Percentiles rank a stretch among this genome's conserved stretches.
These are phyloP conservation scores for Mellivora capensis DNA, from an alignment of 2,113 vertebrate species.

Conservation along the genomic window DNA sequence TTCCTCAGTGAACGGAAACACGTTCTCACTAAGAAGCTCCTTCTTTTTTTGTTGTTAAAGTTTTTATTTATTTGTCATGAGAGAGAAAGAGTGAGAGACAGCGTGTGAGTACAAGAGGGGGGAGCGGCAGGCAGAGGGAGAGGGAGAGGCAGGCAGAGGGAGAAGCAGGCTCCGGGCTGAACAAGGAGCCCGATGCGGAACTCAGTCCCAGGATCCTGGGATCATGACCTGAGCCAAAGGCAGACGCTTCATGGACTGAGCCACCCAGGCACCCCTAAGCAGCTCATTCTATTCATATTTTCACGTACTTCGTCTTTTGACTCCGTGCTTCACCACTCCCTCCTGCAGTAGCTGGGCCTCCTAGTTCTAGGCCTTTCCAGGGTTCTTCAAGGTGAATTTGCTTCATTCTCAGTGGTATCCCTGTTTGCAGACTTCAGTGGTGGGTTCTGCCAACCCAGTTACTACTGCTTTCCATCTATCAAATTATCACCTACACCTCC, in stretches of 20 bases:
- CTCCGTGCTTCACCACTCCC: background rate
- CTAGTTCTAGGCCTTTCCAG: background rate
- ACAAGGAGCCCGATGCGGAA: fast-evolving
- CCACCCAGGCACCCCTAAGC: background rate
- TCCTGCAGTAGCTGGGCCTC: background rate
- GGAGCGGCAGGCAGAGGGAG: too few species aligned
- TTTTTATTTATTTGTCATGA: too few species aligned
- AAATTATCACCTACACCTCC: background rate
- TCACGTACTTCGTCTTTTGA: background rate
- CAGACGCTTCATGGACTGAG: too few species aligned
- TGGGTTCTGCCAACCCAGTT: background rate
- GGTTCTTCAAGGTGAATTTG: background rate
- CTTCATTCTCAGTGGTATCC: background rate
- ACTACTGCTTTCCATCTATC: background rate
- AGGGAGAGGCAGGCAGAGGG: too few species aligned
- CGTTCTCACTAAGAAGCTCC: background rate
- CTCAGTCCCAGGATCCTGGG: too few species aligned
- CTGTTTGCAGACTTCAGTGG: background rate
- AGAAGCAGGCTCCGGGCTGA: too few species aligned
- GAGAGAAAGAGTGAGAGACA: too few species aligned
- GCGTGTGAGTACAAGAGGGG: too few species aligned
- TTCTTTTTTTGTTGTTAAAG: background rate
- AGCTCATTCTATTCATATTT: background rate
- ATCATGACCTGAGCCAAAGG: background rate
- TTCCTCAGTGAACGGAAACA: background rate